Evolutionary conservation across 2,797 vertebrate species (phyloP), one percentile per base, ranked within the genome.

Genomic region (Amblyopsis hoosieri): DNA sequence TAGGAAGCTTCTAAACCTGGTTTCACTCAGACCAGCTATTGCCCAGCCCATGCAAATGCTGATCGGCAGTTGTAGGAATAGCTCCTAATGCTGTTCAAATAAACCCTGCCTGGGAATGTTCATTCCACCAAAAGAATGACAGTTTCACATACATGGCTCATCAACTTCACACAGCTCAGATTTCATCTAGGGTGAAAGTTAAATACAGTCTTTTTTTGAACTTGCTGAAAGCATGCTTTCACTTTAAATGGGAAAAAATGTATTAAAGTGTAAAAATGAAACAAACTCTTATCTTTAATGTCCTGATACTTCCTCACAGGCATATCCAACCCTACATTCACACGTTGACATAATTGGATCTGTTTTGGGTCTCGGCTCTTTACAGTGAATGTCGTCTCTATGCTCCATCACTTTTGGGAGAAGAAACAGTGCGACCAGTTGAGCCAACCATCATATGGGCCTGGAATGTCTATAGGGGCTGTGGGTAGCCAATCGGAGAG

Each of bases 401-500:
- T 96, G 91, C 90, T 96, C 50, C 95, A 97, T 76, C 91, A 94
- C 79, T 97, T 97, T 85, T 97, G 95, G 96, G 94, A 97, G 83
- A 92, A 92, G 81, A 96, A 95, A 78, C 93, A 93, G 74, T 83
- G 82, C 2, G 57, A 23, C 63, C 75, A 19, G 51, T 47, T 51
- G n/a, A 90, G 86, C 15, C 83, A 75, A 54, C 84, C 90, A n/a
- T 53, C 84, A 0, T 71, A 87, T 69, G 88, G 91, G 9, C 88
- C 91, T 1, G 93, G 94, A 54, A 87, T 89, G 10, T 81, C 90
- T 45, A 82, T 90, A n/a, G 88, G 89, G 60, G 91, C 79, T 19
- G 60, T 82, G 15, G 54, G 75, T 0, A 64, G 85, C 62, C 89
- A 90, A 2, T 80, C 89, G 12, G 94, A 95, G 67, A 91, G 90